Conservation (phyloP, 1,140 invertebrate species). For the Zaprionus taronus region DNA sequence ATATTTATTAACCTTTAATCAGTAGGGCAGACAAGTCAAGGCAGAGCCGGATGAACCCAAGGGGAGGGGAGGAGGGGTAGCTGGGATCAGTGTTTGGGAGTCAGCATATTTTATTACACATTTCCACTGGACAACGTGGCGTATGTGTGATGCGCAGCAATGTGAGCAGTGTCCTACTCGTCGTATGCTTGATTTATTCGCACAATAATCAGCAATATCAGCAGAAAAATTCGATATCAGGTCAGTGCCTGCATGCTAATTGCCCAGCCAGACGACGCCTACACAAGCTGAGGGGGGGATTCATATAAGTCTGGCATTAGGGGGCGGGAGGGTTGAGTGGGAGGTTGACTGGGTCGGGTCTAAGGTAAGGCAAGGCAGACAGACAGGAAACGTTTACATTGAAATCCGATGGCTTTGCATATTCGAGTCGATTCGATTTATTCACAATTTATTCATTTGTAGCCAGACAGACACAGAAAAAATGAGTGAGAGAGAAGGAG, state of each 20-base stretch:
- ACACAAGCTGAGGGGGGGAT: neutral
- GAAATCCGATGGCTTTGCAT: conserved; percentile 23
- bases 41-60: neutral
- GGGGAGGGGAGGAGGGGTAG: neutral
- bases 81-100: neutral
- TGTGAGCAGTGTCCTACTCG: conserved; percentile 1
- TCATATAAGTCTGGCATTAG: neutral
- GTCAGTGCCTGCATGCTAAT: conserved; percentile 42
- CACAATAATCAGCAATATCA: conserved; percentile 33
- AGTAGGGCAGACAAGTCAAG: conserved; percentile 3
- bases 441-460: conserved; percentile 19
- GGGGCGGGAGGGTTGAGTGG: neutral
- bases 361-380: neutral
- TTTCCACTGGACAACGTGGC: conserved; percentile 34
- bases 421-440: conserved; percentile 9
- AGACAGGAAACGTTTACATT: conserved; percentile 22
- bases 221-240: conserved; percentile 22
- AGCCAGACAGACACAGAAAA: neutral
- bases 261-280: conserved; percentile 28
- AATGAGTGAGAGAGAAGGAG: neutral
- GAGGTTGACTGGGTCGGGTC: neutral
- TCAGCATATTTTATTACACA: conserved; percentile 43
- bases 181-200: conserved; percentile 37
- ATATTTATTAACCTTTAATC: conserved; percentile 55
- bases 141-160: conserved; percentile 31